Conservation (phyloP, 1,140 invertebrate species). For the Telenomus remus region DNA sequence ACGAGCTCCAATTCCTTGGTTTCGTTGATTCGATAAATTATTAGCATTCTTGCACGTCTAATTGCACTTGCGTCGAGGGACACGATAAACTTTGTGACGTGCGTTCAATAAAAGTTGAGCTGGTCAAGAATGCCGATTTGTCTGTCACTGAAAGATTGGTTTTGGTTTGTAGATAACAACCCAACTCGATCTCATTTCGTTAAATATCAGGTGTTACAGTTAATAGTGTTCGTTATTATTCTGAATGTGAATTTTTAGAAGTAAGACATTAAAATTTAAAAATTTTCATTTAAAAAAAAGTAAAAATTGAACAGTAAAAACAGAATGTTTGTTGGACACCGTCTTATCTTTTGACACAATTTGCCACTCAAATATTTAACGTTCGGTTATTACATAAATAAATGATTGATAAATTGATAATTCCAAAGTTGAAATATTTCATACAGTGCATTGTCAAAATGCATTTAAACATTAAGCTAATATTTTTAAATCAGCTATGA, state of each 20-base stretch:
- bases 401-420: constrained; percentile 51
- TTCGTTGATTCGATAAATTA: constrained; percentile 33
- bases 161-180: neutral
- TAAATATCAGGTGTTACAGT: neutral
- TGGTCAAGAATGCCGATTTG: constrained; percentile 38
- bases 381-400: constrained; percentile 54
- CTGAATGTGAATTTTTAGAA: constrained; percentile 1
- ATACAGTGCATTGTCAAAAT: constrained; percentile 44
- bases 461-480: constrained; percentile 1
- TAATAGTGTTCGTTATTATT: constrained; percentile 19
- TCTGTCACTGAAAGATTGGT: neutral
- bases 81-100: constrained; percentile 24
- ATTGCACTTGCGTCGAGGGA: constrained; percentile 12
- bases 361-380: constrained; percentile 32
- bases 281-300: neutral
- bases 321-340: constrained; percentile 30
- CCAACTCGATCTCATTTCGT: too few relatives aligned
- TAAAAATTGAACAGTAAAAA: constrained; percentile 3
- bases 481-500: too few relatives aligned
- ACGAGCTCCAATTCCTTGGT: constrained; percentile 24
- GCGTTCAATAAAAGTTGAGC: constrained; percentile 31
- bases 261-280: neutral
- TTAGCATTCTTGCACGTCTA: constrained; percentile 31
- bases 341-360: constrained; percentile 47
- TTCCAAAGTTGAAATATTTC: constrained; percentile 41